A percentile compares a stretch with the other conserved stretches of the same genome.
Evolutionary conservation across 1,140 invertebrate genomes (phyloP).

Genomic region (Panagrolaimus sp.): DNA sequence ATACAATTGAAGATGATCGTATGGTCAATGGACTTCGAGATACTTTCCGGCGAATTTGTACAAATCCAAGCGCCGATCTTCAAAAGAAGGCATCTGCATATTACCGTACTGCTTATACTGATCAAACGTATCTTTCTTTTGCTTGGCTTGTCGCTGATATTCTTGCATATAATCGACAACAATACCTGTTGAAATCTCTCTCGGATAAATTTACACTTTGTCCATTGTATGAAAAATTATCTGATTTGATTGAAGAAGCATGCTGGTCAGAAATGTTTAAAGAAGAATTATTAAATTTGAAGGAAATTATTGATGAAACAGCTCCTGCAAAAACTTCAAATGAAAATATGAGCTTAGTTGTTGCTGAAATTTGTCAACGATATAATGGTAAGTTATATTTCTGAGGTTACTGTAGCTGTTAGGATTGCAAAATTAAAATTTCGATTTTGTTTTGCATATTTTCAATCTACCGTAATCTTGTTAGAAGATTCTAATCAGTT

Average conservation of each 20-base stretch:
- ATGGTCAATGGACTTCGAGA: not conserved
- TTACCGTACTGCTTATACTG: not conserved
- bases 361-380: not conserved
- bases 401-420: too few relatives aligned
- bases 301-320: not conserved
- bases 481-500: slow-evolving; percentile 10
- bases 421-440: too few relatives aligned
- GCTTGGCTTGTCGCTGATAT: slow-evolving; percentile 49
- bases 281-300: not conserved
- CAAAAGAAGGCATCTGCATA: slow-evolving; percentile 15
- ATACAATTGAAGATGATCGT: too few relatives aligned
- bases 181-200: not conserved
- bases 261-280: not conserved
- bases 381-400: not conserved
- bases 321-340: not conserved
- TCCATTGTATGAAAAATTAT: slow-evolving; percentile 23
- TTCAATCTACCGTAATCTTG: not conserved
- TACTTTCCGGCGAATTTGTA: not conserved
- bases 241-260: slow-evolving; percentile 34
- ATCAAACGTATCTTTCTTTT: slow-evolving; percentile 25
- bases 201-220: slow-evolving; percentile 37
- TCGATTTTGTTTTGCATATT: too few relatives aligned
- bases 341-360: too few relatives aligned
- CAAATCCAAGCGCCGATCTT: not conserved
- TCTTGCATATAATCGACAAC: slow-evolving; percentile 10